Evolutionary conservation across 2,797 vertebrate species (phyloP).

Genomic region (Mus caroli): DNA sequence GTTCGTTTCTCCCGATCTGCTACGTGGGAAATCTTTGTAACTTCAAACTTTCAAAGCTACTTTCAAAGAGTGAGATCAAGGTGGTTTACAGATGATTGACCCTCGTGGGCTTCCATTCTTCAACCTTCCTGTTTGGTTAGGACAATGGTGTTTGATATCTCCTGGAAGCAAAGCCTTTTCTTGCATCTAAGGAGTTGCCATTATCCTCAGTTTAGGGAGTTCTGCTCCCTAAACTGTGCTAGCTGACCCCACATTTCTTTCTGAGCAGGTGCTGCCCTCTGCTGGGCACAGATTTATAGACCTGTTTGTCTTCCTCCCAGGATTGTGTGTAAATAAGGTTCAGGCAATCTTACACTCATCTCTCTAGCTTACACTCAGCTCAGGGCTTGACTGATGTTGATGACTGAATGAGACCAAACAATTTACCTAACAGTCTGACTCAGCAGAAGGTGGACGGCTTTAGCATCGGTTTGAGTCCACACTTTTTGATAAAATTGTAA

Average conservation of each 20-base stretch:
- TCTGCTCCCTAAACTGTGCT: background rate
- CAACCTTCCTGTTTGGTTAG: background rate
- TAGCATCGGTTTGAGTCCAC: background rate
- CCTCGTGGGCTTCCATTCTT: background rate
- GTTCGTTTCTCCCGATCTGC: background rate
- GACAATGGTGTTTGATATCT: background rate
- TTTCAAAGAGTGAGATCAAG: background rate
- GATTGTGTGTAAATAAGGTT: background rate
- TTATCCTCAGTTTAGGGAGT: background rate
- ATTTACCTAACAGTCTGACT: background rate
- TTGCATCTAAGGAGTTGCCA: background rate
- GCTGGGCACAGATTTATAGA: background rate
- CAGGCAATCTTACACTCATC: background rate
- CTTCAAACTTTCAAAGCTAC: slow-evolving; percentile 8
- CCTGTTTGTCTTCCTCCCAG: background rate
- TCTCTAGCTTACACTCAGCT: background rate
- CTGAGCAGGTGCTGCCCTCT: background rate
- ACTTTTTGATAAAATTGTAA: slow-evolving; percentile 9
- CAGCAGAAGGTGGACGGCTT: background rate
- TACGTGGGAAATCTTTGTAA: background rate
- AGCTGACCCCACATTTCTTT: background rate
- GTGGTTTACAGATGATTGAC: background rate
- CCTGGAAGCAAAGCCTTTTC: background rate
- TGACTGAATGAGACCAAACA: background rate
- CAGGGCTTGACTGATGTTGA: background rate